These are phyloP conservation scores for Styela plicata DNA, from an alignment of 23 tunicate genomes.

Conservation along the genomic window DNA sequence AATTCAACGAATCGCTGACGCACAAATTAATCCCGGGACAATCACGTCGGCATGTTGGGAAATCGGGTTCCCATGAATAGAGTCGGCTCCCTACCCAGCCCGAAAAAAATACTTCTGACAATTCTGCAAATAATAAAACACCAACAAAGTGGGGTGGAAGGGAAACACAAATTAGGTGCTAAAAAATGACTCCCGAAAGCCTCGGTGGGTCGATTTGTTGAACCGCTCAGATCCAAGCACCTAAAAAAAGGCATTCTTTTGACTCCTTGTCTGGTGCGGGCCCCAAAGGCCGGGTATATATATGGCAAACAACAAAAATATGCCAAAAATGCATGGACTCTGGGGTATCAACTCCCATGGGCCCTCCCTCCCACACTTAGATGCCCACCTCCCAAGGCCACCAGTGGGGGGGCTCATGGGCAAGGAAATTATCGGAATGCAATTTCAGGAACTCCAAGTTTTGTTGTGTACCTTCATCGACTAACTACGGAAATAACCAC, in stretches of 20 bases:
- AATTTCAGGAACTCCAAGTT: background rate
- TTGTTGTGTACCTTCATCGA: background rate
- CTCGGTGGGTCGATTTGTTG: background rate
- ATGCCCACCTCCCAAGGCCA: background rate
- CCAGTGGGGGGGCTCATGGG: background rate
- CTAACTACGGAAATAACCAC: no score
- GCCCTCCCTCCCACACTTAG: background rate
- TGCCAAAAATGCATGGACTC: background rate
- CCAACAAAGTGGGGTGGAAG: background rate
- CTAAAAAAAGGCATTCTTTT: background rate
- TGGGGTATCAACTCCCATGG: background rate
- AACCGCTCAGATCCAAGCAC: background rate
- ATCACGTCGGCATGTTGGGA: conserved; percentile 49
- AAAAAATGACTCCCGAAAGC: background rate
- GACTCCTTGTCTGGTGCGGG: background rate
- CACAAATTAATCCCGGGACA: conserved; percentile 35
- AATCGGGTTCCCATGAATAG: conserved; percentile 38
- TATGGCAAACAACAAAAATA: no score
- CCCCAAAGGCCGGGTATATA: background rate
- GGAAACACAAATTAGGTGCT: background rate
- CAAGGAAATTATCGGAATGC: background rate
- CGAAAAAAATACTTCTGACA: background rate
- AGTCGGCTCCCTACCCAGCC: background rate
- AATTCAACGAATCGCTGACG: conserved; percentile 38
- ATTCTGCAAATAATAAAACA: background rate